Base-by-base conservation (phyloP, 2,113 vertebrate species). In the Castor canadensis region DNA sequence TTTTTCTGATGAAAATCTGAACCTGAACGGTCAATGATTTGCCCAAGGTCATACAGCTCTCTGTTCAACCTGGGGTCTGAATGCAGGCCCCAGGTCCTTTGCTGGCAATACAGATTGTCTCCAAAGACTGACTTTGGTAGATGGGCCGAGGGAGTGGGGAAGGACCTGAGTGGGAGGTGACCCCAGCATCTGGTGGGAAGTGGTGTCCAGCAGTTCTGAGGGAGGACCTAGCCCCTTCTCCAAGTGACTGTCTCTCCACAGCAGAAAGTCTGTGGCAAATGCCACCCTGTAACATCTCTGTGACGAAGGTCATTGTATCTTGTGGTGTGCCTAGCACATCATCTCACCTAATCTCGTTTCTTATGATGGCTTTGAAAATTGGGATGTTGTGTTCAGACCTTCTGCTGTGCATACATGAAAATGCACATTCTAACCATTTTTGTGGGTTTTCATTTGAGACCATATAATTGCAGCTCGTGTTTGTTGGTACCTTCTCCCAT, bases 261-360 rank as follows among this genome's bases (percentile, higher is more conserved):
- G 24, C 35, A 92, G 69, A 52, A 12, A 7, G 49, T 72, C 69
- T 2, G 0, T 45, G 60, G 49, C n/a, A 22, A 9, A 26, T 49
- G 32, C 47, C n/a, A 3, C 60, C 72, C 30, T n/a, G n/a, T n/a
- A n/a, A n/a, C n/a, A n/a, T n/a, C n/a, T n/a, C n/a, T n/a, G n/a
- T 2, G 0, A 24, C 17, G 28, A 60, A 2, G 32, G 28, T n/a
- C 62, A 26, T 40, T 40, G 2, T 40, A 1, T 30, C 32, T 52
- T 9, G 20, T 26, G 49, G 32, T 1, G 0, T 17, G 43, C 3
- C 43, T 9, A 22, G 8, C 13, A 1, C 38, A 0, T 49, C 56
- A 1, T 47, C 67, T 62, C 84, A 2, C n/a, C 40, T 38, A 47
- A 35, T 6, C 22, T n/a, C 54, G 43, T 38, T 54, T 43, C 72